Evolutionary conservation across 2,113 vertebrate species (phyloP), one percentile per base, ranked within the genome.

Genomic region (Lagopus muta): DNA sequence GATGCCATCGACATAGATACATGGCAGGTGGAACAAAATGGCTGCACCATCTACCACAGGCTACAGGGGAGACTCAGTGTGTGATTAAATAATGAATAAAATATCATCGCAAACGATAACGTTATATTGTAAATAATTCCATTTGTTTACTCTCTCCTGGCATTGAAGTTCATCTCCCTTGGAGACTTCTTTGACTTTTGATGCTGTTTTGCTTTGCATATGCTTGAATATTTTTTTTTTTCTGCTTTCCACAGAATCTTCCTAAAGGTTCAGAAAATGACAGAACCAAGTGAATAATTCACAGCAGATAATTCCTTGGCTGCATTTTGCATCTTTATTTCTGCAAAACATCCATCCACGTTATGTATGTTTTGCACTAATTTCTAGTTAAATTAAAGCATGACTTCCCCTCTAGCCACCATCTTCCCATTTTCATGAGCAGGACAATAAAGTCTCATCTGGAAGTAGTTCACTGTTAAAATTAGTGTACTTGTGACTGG

Each of bases 11-110:
- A 60, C 61, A 25, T 27, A 10, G 24, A 30, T 36, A 21, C 80
- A 4, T 16, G 61, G 79, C 67, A 88, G 89, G 90, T 73, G 69
- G 86, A 89, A 86, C 91, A 95, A 87, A 96, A 88, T n/a, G 84
- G n/a, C 74, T 77, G 18, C 38, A 19, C 52, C 0, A 2, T 54
- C 74, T 92, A 48, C 66, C 54, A 82, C 1, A 18, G 66, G 61
- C 82, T 87, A n/a, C 69, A 38, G 54, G 48, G 57, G 70, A 88
- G 75, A 47, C 87, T 43, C 80, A 66, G 72, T 67, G 50, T 83
- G 92, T 15, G 88, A 96, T 93, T 95, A 92, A 93, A 94, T 86
- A 92, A 96, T 96, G 92, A 93, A 96, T 95, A 92, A 94, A 92
- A 95, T 88, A 96, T 80, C 42, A 82, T 94, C 1, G 9, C 94